phyloP scores from a whole-genome alignment of 2,113 vertebrate genomes.

The Gallinago paraguaiae region DNA sequence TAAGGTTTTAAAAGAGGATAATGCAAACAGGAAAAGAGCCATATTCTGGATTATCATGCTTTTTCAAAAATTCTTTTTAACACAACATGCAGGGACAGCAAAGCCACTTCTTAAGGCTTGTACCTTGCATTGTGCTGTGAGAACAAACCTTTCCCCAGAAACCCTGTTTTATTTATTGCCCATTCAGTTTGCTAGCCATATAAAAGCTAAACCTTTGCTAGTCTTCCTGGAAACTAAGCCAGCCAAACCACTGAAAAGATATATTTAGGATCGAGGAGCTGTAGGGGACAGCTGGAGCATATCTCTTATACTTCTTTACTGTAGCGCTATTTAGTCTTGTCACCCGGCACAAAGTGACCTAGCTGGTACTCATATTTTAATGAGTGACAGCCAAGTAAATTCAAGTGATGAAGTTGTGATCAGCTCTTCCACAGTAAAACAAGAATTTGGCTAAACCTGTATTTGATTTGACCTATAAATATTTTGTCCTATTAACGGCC shows the following conservation, averaged over 20 bases:
- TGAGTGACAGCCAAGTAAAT: constrained; percentile 17
- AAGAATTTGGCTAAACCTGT: background rate
- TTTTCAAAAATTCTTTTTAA: background rate
- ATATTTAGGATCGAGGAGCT: constrained; percentile 8
- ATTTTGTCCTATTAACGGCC: background rate
- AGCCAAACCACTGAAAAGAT: constrained; percentile 13
- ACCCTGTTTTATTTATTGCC: constrained; percentile 13
- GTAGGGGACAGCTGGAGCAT: constrained; percentile 36
- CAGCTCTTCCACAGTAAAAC: background rate
- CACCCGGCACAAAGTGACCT: background rate
- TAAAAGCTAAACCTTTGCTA: constrained; percentile 18
- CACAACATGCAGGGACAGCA: background rate
- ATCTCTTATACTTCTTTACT: background rate
- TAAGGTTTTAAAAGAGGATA: background rate
- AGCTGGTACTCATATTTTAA: background rate
- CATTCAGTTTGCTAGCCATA: background rate
- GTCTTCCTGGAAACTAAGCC: constrained; percentile 51
- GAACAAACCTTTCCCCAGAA: background rate
- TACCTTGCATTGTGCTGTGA: background rate
- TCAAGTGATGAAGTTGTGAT: background rate
- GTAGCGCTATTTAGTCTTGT: background rate
- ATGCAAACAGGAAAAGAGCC: background rate
- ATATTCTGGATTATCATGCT: background rate
- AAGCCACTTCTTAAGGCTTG: background rate
- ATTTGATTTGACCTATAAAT: constrained; percentile 46